Percentiles rank a stretch among this genome's conserved stretches.
Evolutionary conservation across 1,140 invertebrate species (phyloP).

Genomic region (Drosophila busckii): DNA sequence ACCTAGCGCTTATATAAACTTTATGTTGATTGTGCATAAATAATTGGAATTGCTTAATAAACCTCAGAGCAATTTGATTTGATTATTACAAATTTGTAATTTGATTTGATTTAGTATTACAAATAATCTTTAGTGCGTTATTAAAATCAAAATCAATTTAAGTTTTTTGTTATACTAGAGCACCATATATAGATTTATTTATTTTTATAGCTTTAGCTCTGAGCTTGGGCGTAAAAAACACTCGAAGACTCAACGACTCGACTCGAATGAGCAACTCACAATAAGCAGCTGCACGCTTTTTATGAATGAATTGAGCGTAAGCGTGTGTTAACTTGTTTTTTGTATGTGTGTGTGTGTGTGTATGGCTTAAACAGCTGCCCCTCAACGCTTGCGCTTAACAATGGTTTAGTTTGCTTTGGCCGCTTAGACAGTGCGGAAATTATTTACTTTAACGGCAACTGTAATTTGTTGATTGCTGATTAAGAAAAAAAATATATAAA

Average conservation of each 20-base stretch:
- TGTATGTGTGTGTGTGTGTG: not conserved
- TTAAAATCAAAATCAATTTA: too few relatives aligned
- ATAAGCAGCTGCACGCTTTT: constrained; percentile 16
- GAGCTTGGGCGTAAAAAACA: constrained; percentile 7
- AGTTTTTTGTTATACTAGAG: too few relatives aligned
- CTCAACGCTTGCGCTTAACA: constrained; percentile 33
- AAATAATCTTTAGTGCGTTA: too few relatives aligned
- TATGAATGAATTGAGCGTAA: constrained; percentile 63
- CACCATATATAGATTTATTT: too few relatives aligned
- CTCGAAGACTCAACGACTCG: constrained; percentile 55
- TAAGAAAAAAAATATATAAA: constrained; percentile 18
- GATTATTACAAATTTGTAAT: too few relatives aligned
- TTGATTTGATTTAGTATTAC: too few relatives aligned
- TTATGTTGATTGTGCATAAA: too few relatives aligned
- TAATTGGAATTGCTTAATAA: too few relatives aligned
- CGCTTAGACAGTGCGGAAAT: constrained; percentile 58
- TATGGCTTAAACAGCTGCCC: constrained; percentile 23
- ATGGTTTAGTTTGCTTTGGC: constrained; percentile 49
- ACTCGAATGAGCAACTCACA: constrained; percentile 29
- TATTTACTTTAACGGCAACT: constrained; percentile 57
- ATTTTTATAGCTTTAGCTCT: too few relatives aligned
- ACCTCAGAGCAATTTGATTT: too few relatives aligned
- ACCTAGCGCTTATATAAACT: too few relatives aligned
- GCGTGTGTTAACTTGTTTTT: constrained; percentile 7
- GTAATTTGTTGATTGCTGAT: constrained; percentile 35